These are phyloP conservation scores for Ophion obscuratus DNA, from an alignment of 2,888 invertebrate species.

Conservation along the genomic window DNA sequence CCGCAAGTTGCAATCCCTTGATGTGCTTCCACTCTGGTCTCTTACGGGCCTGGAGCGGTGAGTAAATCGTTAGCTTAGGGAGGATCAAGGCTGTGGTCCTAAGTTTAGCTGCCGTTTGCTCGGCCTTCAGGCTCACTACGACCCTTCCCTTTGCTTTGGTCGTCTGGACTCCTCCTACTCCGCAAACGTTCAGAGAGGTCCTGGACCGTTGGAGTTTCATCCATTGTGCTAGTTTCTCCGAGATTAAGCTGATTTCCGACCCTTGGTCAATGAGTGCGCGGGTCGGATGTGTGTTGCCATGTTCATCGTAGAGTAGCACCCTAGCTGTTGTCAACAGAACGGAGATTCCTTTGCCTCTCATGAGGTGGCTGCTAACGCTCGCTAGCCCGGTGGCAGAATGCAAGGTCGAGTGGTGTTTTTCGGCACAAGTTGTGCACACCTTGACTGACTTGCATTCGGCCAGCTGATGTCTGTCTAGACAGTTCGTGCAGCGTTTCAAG, in stretches of 20 bases:
- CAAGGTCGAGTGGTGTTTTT: no score
- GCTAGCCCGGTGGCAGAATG: no score
- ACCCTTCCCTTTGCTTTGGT: background rate
- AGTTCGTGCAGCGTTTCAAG: no score
- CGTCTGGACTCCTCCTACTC: background rate
- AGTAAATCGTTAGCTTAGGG: slow-evolving; percentile 21
- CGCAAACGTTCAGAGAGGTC: background rate
- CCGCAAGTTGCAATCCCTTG: slow-evolving; percentile 23
- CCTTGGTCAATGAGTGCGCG: background rate
- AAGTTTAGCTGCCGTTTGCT: background rate
- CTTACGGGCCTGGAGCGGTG: background rate
- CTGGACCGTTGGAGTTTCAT: no score
- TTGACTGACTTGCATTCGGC: no score
- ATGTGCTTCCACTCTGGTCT: slow-evolving; percentile 31
- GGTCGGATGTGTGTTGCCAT: slow-evolving; percentile 21
- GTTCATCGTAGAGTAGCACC: slow-evolving; percentile 28
- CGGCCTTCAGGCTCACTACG: background rate
- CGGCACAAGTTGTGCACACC: no score
- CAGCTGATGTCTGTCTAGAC: no score
- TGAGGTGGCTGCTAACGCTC: no score
- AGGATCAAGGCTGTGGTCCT: slow-evolving; percentile 28
- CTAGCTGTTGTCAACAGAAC: background rate
- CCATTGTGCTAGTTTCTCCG: no score
- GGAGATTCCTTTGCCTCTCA: no score
- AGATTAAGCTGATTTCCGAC: background rate